A percentile compares a stretch with the other conserved stretches of the same genome.
These are phyloP conservation scores for Diplosoma virens DNA, from an alignment of 23 tunicate genomes.

Conservation along the genomic window DNA sequence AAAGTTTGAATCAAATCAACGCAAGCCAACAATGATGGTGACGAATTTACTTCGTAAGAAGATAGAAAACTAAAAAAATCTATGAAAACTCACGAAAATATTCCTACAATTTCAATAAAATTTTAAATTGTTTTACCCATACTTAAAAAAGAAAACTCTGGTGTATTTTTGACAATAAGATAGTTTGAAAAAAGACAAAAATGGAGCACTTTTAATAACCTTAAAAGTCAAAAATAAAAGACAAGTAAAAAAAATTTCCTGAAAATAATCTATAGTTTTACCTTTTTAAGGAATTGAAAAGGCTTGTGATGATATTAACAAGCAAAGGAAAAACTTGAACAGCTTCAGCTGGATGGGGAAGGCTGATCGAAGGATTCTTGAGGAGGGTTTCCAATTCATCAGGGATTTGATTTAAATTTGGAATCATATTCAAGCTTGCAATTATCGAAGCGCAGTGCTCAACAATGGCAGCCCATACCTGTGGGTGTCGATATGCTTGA, in stretches of 20 bases:
- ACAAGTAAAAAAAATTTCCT: background rate
- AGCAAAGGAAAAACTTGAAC: conserved; percentile 22
- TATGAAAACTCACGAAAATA: background rate
- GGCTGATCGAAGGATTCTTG: background rate
- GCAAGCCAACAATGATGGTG: background rate
- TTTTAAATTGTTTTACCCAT: background rate
- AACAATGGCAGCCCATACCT: conserved; percentile 38
- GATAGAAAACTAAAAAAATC: conserved; percentile 4
- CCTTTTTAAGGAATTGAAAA: conserved; percentile 31
- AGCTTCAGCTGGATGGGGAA: conserved; percentile 19
- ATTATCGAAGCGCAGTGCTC: conserved; percentile 36
- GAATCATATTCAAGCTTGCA: conserved; percentile 1
- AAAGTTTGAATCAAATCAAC: conserved; percentile 42
- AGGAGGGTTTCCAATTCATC: background rate
- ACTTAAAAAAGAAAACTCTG: background rate
- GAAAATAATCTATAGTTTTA: background rate
- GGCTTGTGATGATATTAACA: conserved; percentile 16
- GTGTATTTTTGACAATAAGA: background rate
- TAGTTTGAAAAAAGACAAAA: no score
- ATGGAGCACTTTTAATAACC: no score
- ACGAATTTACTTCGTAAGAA: background rate
- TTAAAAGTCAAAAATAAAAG: background rate
- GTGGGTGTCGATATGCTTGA: no score
- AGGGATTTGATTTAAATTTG: conserved; percentile 2
- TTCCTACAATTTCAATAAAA: no score